Evolutionary conservation across 2,113 vertebrate species (phyloP).

Genomic region (Chionomys nivalis): DNA sequence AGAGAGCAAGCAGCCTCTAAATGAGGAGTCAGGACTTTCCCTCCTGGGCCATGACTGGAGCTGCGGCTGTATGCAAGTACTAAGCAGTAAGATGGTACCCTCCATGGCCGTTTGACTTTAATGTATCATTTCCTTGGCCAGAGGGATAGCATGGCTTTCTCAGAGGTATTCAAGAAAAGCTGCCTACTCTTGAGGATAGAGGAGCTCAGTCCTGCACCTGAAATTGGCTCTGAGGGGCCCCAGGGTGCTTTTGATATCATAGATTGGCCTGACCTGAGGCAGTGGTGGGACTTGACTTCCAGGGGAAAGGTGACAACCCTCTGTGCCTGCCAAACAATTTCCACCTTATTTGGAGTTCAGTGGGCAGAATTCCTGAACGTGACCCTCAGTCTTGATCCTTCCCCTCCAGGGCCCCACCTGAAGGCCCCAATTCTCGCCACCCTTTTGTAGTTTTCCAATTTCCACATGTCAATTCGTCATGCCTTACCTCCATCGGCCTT

Average conservation of each 20-base stretch:
- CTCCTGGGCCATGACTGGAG: not conserved
- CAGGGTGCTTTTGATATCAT: not conserved
- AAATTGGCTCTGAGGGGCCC: not conserved
- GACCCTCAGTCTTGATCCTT: too few relatives aligned
- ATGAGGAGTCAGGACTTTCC: not conserved
- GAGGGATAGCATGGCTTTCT: not conserved
- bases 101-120: not conserved
- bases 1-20: not conserved
- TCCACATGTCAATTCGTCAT: not conserved
- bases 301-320: not conserved
- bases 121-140: not conserved
- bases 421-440: not conserved
- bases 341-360: not conserved
- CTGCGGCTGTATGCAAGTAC: fast-evolving
- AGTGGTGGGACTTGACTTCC: not conserved
- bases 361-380: not conserved
- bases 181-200: not conserved
- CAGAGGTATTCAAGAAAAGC: not conserved
- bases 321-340: not conserved
- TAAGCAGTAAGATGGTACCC: not conserved
- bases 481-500: not conserved
- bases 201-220: not conserved
- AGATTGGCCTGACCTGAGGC: fast-evolving
- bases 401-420: too few relatives aligned
- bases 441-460: not conserved